These are phyloP conservation scores for Leptopilina myrica DNA, from an alignment of 2,888 invertebrate genomes.

Conservation along the genomic window DNA sequence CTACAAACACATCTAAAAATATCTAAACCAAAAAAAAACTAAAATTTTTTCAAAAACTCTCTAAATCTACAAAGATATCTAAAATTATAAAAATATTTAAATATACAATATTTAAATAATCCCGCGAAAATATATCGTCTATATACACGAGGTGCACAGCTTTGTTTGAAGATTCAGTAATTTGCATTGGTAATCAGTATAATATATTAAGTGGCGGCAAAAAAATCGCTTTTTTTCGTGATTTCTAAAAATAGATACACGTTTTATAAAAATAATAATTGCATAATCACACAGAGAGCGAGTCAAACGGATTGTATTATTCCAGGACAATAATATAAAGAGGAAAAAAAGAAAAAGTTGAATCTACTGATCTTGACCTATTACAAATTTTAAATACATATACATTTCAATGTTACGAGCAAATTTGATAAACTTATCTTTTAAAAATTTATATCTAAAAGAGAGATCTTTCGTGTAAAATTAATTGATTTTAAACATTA, in stretches of 20 bases:
- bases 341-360: conserved; percentile 6
- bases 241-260: conserved; percentile 19
- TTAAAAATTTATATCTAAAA: not conserved
- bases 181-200: conserved; percentile 8
- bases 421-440: conserved; percentile 9
- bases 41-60: too few relatives aligned
- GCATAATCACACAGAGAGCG: not conserved
- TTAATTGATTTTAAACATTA: conserved; percentile 9
- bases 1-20: too few relatives aligned
- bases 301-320: not conserved
- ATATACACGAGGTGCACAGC: not conserved
- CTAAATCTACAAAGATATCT: too few relatives aligned
- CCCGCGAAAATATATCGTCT: too few relatives aligned
- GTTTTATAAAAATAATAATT: conserved; percentile 7
- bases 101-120: too few relatives aligned
- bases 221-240: not conserved
- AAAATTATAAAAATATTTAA: too few relatives aligned
- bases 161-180: not conserved
- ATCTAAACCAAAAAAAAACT: too few relatives aligned
- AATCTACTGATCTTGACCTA: conserved; percentile 29
- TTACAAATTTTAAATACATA: conserved; percentile 1
- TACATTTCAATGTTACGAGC: not conserved
- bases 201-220: not conserved
- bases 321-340: not conserved
- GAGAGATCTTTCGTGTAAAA: conserved; percentile 7